These are phyloP conservation scores for Phaetusa simplex DNA, from an alignment of 2,113 vertebrate genomes.

Conservation along the genomic window DNA sequence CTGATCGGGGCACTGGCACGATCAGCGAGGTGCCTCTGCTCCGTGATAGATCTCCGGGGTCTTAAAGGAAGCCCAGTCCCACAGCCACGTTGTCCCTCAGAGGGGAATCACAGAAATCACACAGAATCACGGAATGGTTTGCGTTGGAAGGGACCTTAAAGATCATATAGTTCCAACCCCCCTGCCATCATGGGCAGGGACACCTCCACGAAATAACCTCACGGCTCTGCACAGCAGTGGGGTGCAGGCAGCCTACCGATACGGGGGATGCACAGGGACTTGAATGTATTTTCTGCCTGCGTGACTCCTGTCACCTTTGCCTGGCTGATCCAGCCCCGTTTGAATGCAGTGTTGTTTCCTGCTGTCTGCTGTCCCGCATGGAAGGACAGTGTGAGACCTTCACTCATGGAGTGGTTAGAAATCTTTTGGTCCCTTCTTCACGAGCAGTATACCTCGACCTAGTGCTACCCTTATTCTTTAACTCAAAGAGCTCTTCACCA, in stretches of 20 bases:
- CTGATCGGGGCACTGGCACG: rapidly evolving
- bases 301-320: neutral
- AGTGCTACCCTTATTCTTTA: neutral
- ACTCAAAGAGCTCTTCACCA: neutral
- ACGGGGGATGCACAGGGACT: rapidly evolving
- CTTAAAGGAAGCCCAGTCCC: neutral
- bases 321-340: neutral
- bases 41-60: rapidly evolving
- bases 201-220: neutral
- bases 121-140: no score
- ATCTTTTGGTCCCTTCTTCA: neutral
- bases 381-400: neutral
- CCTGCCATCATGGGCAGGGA: no score
- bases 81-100: rapidly evolving
- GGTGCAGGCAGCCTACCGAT: rapidly evolving
- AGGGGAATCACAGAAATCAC: no score
- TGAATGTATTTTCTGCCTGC: rapidly evolving
- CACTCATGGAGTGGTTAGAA: neutral
- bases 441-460: neutral
- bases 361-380: neutral
- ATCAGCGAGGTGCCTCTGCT: rapidly evolving
- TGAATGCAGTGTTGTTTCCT: neutral
- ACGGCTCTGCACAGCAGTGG: rapidly evolving
- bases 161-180: no score
- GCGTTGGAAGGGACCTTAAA: no score